Percentiles rank a stretch among this genome's conserved stretches.
Evolutionary conservation across 92 coral and sea anemone species (phyloP).

Genomic region (Zoanthus sociatus): DNA sequence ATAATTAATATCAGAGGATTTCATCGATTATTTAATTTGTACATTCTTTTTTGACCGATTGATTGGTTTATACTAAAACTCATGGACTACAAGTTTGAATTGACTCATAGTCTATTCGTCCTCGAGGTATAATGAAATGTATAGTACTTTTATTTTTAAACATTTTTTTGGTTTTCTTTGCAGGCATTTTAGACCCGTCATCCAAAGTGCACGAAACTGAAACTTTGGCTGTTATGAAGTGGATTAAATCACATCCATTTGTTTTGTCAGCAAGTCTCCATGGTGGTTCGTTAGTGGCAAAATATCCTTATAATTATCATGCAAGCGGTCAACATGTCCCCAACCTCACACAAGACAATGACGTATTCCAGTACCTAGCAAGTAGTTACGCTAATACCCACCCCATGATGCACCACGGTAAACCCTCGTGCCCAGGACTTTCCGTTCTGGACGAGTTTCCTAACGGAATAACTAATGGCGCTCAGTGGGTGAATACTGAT

Average conservation of each 20-base stretch:
- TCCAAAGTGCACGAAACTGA: constrained; percentile 73
- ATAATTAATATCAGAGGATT: too few species aligned
- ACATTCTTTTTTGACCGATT: too few species aligned
- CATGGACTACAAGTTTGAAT: too few species aligned
- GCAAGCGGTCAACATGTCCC: constrained; percentile 64
- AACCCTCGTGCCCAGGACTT: constrained; percentile 94
- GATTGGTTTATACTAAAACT: too few species aligned
- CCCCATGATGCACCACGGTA: constrained; percentile 98
- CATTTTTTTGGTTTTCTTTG: background rate
- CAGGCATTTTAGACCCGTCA: constrained; percentile 62
- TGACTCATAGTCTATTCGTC: too few species aligned
- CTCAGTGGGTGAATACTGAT: constrained; percentile 69
- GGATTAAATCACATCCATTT: constrained; percentile 83
- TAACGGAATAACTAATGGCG: constrained; percentile 85
- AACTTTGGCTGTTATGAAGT: constrained; percentile 80
- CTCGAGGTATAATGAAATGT: too few species aligned
- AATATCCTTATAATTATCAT: constrained; percentile 86
- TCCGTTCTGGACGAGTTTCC: constrained; percentile 82
- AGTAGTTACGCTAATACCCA: constrained; percentile 84
- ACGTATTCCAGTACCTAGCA: constrained; percentile 89
- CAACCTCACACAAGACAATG: constrained; percentile 91
- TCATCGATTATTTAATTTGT: too few species aligned
- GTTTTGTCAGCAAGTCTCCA: constrained; percentile 91
- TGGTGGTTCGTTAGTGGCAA: constrained; percentile 92
- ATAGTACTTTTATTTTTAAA: too few species aligned